A percentile compares a stretch with the other conserved stretches of the same genome.
These are phyloP conservation scores for Oenanthe melanoleuca DNA, from an alignment of 2,113 vertebrate species.

Conservation along the genomic window DNA sequence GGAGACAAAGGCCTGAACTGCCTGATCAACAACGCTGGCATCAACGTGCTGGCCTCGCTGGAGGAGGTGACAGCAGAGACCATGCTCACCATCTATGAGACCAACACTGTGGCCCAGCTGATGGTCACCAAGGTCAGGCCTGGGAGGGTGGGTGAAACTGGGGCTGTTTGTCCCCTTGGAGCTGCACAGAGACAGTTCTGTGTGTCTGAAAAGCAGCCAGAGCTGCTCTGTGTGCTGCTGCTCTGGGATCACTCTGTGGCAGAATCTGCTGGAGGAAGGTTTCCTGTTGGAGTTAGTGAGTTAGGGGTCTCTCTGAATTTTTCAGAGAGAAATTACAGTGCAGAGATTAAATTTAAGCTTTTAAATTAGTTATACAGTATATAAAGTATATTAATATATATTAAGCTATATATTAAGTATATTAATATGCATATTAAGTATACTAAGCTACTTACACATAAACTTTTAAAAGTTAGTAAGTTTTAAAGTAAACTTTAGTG, in stretches of 20 bases:
- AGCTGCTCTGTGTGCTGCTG: background rate
- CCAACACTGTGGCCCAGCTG: conserved; percentile 74
- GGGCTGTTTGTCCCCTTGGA: background rate
- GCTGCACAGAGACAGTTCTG: background rate
- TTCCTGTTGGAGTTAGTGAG: background rate
- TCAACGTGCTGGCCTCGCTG: conserved; percentile 17
- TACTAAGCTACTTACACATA: too few relatives aligned
- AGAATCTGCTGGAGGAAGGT: background rate
- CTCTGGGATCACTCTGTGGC: background rate
- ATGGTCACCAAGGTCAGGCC: conserved; percentile 69
- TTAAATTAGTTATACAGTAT: too few relatives aligned
- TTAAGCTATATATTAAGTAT: too few relatives aligned
- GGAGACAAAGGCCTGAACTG: conserved; percentile 74
- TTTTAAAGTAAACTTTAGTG: too few relatives aligned
- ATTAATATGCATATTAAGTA: too few relatives aligned
- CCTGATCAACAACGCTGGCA: conserved; percentile 78
- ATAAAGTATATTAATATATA: too few relatives aligned
- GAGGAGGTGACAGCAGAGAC: conserved; percentile 62
- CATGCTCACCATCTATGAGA: conserved; percentile 74
- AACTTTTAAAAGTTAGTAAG: too few relatives aligned
- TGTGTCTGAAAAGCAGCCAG: background rate
- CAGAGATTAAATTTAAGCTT: too few relatives aligned
- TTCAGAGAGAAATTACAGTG: too few relatives aligned
- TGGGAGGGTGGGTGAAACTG: background rate
- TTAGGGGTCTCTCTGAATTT: too few relatives aligned